Percentiles rank a stretch among this genome's conserved stretches.
Evolutionary conservation across 2,888 invertebrate species (phyloP).

Genomic region (Tiliacea citrago): DNA sequence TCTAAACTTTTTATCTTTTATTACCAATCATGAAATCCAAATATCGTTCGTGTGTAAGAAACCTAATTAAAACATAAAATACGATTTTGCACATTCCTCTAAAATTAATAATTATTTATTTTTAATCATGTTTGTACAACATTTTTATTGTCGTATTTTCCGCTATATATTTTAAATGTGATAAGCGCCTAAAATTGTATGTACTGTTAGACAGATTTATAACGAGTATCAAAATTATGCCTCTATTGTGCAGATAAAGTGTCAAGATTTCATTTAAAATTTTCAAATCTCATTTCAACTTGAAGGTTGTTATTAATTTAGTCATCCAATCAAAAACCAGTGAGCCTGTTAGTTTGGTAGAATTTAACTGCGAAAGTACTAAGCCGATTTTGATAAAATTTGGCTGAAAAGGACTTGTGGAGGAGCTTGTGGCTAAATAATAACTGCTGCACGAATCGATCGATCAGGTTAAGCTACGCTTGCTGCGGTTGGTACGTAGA

Average conservation of each 20-base stretch:
- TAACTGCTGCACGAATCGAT: too few species aligned
- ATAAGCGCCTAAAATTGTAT: slow-evolving; percentile 39
- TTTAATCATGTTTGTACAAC: slow-evolving; percentile 45
- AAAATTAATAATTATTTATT: slow-evolving; percentile 53
- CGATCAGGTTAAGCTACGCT: too few species aligned
- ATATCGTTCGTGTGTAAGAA: slow-evolving; percentile 14
- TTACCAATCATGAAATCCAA: background rate
- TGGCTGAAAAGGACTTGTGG: too few species aligned
- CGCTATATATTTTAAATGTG: slow-evolving; percentile 55
- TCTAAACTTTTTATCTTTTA: background rate
- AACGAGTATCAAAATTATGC: slow-evolving; percentile 40
- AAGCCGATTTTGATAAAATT: background rate
- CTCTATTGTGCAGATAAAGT: slow-evolving; percentile 21
- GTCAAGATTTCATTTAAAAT: slow-evolving; percentile 18
- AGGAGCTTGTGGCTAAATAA: too few species aligned
- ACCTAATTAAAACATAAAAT: slow-evolving; percentile 50
- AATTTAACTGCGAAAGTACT: background rate
- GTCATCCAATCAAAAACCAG: too few species aligned
- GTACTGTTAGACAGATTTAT: slow-evolving; percentile 42
- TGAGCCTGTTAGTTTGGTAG: background rate
- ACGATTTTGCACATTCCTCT: slow-evolving; percentile 67
- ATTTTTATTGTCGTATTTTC: slow-evolving; percentile 40
- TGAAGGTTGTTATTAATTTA: background rate
- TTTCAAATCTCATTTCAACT: background rate
- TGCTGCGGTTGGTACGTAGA: too few species aligned